Evolutionary conservation across 2,797 vertebrate species (phyloP).

Genomic region (Rhinophrynus dorsalis): DNA sequence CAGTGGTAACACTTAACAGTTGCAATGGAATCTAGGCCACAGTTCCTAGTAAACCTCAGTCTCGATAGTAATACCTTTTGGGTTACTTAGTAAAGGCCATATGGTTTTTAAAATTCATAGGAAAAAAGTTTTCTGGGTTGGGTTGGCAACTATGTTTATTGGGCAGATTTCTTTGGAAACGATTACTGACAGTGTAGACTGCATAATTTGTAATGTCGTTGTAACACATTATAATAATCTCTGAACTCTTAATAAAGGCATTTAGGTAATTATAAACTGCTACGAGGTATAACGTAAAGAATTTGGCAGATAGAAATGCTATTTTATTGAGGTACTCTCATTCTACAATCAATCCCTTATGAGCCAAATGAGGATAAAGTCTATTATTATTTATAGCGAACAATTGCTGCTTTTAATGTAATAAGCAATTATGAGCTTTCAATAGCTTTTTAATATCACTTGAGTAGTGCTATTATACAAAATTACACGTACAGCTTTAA

Average conservation of each 20-base stretch:
- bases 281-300: slow-evolving; percentile 33
- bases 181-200: slow-evolving; percentile 5
- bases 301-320: slow-evolving; percentile 33
- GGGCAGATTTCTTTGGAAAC: slow-evolving; percentile 5
- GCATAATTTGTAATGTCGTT: slow-evolving; percentile 22
- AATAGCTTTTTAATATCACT: slow-evolving; percentile 35
- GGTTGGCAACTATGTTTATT: slow-evolving; percentile 10
- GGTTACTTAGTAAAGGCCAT: no score
- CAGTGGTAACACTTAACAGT: no score
- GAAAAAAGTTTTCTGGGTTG: no score
- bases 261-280: slow-evolving; percentile 31
- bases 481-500: slow-evolving; percentile 36
- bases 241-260: slow-evolving; percentile 26
- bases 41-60: no score
- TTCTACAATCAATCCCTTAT: slow-evolving; percentile 31
- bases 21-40: no score
- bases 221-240: slow-evolving; percentile 36
- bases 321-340: not conserved
- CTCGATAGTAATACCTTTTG: no score
- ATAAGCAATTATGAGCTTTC: slow-evolving; percentile 32
- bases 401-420: slow-evolving; percentile 31
- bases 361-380: slow-evolving; percentile 32
- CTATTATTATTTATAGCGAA: slow-evolving; percentile 40
- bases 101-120: no score
- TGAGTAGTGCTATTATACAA: slow-evolving; percentile 23